Percentiles rank a stretch among this genome's conserved stretches.
phyloP scores from a whole-genome alignment of 2,888 invertebrate genomes.

The Cephalotes varians region DNA sequence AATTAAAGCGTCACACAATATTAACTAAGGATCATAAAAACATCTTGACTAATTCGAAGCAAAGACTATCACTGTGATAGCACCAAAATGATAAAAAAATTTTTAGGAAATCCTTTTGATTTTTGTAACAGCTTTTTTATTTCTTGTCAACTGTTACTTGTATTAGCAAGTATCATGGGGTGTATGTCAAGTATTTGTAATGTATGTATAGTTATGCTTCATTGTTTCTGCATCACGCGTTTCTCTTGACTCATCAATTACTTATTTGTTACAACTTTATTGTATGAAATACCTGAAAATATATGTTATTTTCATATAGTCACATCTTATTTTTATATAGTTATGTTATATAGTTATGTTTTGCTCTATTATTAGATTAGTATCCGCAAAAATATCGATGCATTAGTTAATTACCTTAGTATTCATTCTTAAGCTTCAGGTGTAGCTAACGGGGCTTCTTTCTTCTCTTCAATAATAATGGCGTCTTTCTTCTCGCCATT shows the following conservation, averaged over 20 bases:
- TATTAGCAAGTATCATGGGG: conserved; percentile 78
- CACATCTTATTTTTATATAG: conserved; percentile 35
- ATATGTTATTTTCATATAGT: background rate
- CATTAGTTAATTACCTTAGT: conserved; percentile 61
- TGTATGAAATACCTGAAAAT: conserved; percentile 66
- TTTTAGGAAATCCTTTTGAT: conserved; percentile 64
- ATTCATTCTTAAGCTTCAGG: conserved; percentile 80
- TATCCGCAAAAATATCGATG: background rate
- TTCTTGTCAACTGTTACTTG: conserved; percentile 76
- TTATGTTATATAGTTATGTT: too few relatives aligned
- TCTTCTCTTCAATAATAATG: conserved; percentile 80
- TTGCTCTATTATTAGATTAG: too few relatives aligned
- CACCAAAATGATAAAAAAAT: conserved; percentile 65
- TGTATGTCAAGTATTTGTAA: conserved; percentile 80
- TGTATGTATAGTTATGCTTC: conserved; percentile 75
- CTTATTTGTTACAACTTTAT: conserved; percentile 65
- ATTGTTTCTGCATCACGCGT: conserved; percentile 74
- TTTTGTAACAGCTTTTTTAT: conserved; percentile 72
- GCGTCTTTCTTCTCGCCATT: conserved; percentile 81
- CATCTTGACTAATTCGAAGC: conserved; percentile 54
- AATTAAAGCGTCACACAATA: conserved; percentile 51
- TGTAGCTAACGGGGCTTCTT: conserved; percentile 83
- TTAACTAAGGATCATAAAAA: conserved; percentile 59
- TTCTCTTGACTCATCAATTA: conserved; percentile 73
- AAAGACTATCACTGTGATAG: conserved; percentile 56